Conservation (phyloP, 2,888 invertebrate species). For the Sicus ferrugineus region DNA sequence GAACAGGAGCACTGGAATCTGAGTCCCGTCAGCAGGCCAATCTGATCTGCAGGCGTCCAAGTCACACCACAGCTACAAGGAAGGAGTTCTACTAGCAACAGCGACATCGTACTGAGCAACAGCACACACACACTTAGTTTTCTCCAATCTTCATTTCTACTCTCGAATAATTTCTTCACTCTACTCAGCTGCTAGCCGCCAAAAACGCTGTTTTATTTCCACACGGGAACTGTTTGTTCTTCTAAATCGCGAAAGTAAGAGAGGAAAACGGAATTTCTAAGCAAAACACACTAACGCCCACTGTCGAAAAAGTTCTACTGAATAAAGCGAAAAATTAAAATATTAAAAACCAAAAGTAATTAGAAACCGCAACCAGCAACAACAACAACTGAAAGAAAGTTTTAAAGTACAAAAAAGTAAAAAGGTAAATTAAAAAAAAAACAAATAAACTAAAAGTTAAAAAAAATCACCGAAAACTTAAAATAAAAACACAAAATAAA, state of each 20-base stretch:
- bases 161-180: constrained; percentile 35
- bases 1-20: no score
- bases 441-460: constrained; percentile 41
- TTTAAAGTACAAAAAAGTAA: constrained; percentile 60
- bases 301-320: constrained; percentile 38
- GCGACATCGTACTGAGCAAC: constrained; percentile 14
- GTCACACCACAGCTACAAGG: constrained; percentile 19
- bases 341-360: constrained; percentile 38
- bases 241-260: no score
- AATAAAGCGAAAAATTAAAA: constrained; percentile 32
- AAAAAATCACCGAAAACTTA: constrained; percentile 41
- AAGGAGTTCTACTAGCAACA: constrained; percentile 36
- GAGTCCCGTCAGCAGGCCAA: no score
- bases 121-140: constrained; percentile 30
- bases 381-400: constrained; percentile 61
- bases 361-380: constrained; percentile 50
- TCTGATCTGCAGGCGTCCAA: no score
- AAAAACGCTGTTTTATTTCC: constrained; percentile 20
- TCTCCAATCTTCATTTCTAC: constrained; percentile 35
- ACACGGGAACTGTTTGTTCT: constrained; percentile 24
- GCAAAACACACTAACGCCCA: constrained; percentile 35
- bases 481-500: constrained; percentile 20
- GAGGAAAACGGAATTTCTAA: constrained; percentile 35
- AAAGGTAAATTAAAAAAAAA: constrained; percentile 45
- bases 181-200: constrained; percentile 23